Percentiles rank a stretch among this genome's conserved stretches.
Evolutionary conservation across 1,140 invertebrate genomes (phyloP).

Genomic region (Mylabris phalerata): DNA sequence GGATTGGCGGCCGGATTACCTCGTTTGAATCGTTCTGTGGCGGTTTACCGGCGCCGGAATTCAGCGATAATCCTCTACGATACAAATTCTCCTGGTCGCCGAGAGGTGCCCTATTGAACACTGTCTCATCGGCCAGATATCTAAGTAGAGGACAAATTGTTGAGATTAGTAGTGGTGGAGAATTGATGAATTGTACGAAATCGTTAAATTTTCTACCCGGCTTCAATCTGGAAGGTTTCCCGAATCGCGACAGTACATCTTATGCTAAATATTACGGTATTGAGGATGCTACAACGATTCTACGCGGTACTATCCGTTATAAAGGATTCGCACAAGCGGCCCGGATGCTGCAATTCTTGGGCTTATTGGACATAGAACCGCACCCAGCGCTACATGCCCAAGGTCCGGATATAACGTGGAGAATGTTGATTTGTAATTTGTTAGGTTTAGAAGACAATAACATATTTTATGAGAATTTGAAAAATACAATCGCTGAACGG

Average conservation of each 20-base stretch:
- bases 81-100: constrained; percentile 99
- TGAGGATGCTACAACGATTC: constrained; percentile 74
- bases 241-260: constrained; percentile 89
- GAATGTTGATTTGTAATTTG: constrained; percentile 79
- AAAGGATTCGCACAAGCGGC: constrained; percentile 84
- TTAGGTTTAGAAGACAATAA: constrained; percentile 77
- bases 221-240: constrained; percentile 93
- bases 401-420: constrained; percentile 95
- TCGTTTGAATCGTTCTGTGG: constrained; percentile 98
- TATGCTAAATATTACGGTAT: constrained; percentile 87
- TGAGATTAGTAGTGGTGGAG: constrained; percentile 84
- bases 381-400: constrained; percentile 86
- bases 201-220: constrained; percentile 89
- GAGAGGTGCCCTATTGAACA: constrained; percentile 82
- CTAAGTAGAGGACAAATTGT: constrained; percentile 78
- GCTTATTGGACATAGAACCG: constrained; percentile 78
- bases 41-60: constrained; percentile 91
- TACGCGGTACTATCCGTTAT: constrained; percentile 61
- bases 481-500: constrained; percentile 67
- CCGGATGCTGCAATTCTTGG: constrained; percentile 76
- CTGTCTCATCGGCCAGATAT: constrained; percentile 76
- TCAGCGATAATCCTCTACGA: constrained; percentile 85
- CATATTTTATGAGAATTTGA: constrained; percentile 91
- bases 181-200: constrained; percentile 71
- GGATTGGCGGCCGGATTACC: constrained; percentile 73